Evolutionary conservation across 2,888 invertebrate genomes (phyloP).

Genomic region (Choristoneura rosaceana): DNA sequence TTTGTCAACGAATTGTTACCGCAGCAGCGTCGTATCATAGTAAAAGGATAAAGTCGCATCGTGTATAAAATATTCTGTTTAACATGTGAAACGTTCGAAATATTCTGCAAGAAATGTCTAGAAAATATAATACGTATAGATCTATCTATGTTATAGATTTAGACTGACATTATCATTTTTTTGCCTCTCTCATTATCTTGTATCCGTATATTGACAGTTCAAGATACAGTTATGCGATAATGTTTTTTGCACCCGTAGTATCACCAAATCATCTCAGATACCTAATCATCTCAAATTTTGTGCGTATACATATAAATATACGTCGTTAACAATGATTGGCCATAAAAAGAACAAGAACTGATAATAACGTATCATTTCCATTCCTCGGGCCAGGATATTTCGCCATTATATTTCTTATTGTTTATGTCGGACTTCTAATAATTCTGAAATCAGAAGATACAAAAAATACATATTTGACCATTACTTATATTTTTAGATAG

Average conservation of each 20-base stretch:
- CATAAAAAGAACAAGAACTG: constrained; percentile 12
- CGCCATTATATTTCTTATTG: background rate
- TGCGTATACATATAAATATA: background rate
- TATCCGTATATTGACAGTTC: constrained; percentile 3
- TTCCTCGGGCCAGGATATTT: background rate
- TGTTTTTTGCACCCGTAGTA: background rate
- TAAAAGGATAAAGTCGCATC: no score
- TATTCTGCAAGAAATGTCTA: background rate
- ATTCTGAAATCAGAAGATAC: background rate
- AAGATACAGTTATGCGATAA: background rate
- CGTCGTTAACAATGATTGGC: background rate
- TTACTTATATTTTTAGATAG: no score
- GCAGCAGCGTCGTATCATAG: no score
- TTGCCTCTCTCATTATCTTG: background rate
- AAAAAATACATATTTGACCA: background rate
- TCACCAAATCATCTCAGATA: background rate
- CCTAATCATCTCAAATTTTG: background rate
- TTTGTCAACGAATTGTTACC: no score
- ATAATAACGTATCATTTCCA: constrained; percentile 26
- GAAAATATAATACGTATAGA: background rate
- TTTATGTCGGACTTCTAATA: background rate
- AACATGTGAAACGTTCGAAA: background rate
- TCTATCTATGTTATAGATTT: constrained; percentile 3
- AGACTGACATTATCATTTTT: constrained; percentile 5
- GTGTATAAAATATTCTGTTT: background rate